These are phyloP conservation scores for Pseudomugil tenellus DNA, from an alignment of 2,797 vertebrate genomes.

Conservation along the genomic window DNA sequence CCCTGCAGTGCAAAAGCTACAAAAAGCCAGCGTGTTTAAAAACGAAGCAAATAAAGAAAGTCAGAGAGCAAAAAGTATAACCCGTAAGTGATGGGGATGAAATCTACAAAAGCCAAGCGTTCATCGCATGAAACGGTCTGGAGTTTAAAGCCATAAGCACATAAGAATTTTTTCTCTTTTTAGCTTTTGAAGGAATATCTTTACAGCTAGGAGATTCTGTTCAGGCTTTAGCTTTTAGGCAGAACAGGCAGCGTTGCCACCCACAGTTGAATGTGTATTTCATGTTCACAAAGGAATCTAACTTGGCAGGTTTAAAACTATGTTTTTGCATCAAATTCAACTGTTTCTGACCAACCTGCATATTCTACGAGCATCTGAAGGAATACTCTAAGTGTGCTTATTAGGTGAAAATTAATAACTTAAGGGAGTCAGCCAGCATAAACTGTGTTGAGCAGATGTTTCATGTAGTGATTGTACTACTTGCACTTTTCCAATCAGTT, in stretches of 20 bases:
- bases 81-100: background rate
- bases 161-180: slow-evolving; percentile 2
- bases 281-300: background rate
- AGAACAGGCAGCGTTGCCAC: slow-evolving; percentile 1
- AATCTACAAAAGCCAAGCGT: slow-evolving; percentile 3
- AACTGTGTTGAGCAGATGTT: background rate
- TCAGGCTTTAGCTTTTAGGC: background rate
- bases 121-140: background rate
- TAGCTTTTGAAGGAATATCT: slow-evolving; percentile 6
- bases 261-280: background rate
- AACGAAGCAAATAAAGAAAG: background rate
- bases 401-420: too few relatives aligned
- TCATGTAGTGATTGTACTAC: background rate
- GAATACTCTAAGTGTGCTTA: background rate
- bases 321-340: background rate
- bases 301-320: background rate
- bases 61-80: background rate
- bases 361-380: background rate
- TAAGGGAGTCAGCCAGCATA: background rate
- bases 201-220: slow-evolving; percentile 4
- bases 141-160: slow-evolving; percentile 6
- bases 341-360: background rate
- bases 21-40: background rate
- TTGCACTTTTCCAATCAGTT: background rate
- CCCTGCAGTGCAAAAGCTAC: background rate